Conservation (phyloP, 2,113 vertebrate genomes). For the Salvelinus alpinus region DNA sequence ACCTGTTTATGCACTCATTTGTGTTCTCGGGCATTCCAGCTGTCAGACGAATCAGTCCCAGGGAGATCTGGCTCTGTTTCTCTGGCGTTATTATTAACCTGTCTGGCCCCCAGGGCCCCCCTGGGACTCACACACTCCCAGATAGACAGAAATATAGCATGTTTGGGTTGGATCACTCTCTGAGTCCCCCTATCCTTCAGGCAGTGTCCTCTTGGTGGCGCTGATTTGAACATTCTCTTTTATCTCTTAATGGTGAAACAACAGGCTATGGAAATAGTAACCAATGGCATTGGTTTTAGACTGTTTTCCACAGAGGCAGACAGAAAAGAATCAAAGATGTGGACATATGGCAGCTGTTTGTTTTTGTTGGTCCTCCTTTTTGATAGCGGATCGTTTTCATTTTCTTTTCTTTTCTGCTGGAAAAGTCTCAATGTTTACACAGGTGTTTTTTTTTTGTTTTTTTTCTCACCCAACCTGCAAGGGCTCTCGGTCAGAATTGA, state of each 20-base stretch:
- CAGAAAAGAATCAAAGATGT: background rate
- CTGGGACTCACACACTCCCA: background rate
- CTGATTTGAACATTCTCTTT: background rate
- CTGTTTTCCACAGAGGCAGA: background rate
- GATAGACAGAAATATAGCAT: constrained; percentile 7
- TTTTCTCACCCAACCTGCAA: background rate
- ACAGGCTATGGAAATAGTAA: background rate
- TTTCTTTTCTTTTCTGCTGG: no score
- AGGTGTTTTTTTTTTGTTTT: background rate
- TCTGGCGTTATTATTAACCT: background rate
- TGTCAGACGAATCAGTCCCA: background rate
- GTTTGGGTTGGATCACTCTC: constrained; percentile 7
- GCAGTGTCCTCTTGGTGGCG: background rate
- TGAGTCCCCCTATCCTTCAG: background rate
- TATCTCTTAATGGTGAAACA: background rate
- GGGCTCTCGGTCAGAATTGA: background rate
- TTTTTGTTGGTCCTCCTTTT: background rate
- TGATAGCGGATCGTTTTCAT: background rate
- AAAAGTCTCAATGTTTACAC: background rate
- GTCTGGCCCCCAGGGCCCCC: background rate
- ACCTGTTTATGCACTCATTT: background rate
- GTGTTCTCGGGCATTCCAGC: no score
- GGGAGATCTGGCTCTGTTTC: background rate
- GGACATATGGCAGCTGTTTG: background rate
- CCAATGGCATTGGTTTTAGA: background rate